Evolutionary conservation across 2,113 vertebrate species (phyloP).

Genomic region (Plestiodon gilberti): DNA sequence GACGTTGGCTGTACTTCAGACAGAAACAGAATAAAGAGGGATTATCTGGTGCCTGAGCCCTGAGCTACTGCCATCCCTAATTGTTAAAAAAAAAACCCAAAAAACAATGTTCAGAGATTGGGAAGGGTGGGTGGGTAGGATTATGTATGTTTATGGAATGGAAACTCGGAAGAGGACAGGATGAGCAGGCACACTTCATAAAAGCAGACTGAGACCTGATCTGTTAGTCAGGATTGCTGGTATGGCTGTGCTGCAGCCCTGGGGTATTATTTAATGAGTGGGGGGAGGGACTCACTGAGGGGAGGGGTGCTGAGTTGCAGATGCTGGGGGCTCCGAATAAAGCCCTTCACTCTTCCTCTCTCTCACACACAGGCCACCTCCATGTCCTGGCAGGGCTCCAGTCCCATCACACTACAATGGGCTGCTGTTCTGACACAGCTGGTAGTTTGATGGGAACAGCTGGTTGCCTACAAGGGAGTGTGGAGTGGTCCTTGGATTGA

Average conservation of each 20-base stretch:
- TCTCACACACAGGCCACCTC: neutral
- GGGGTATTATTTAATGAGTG: neutral
- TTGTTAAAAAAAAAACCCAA: too few relatives aligned
- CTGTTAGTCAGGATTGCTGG: neutral
- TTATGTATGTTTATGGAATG: neutral
- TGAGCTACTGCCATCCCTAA: neutral
- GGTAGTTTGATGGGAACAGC: conserved; percentile 31
- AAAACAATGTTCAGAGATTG: neutral
- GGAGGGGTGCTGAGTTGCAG: neutral
- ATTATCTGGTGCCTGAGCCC: neutral
- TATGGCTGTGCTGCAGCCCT: neutral
- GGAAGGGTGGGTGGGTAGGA: too few relatives aligned
- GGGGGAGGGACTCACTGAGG: neutral
- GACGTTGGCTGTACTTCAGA: neutral
- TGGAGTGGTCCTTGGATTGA: conserved; percentile 19
- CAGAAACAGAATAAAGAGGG: neutral
- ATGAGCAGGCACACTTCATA: neutral
- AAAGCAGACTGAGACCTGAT: neutral
- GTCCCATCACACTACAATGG: conserved; percentile 23
- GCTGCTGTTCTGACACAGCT: conserved; percentile 37
- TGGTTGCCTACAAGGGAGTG: conserved; percentile 15
- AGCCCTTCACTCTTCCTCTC: neutral
- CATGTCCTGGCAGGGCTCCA: conserved; percentile 9
- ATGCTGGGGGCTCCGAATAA: neutral
- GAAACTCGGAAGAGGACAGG: neutral